Conservation (phyloP, 2,888 invertebrate genomes). For the Elmis aenea region DNA sequence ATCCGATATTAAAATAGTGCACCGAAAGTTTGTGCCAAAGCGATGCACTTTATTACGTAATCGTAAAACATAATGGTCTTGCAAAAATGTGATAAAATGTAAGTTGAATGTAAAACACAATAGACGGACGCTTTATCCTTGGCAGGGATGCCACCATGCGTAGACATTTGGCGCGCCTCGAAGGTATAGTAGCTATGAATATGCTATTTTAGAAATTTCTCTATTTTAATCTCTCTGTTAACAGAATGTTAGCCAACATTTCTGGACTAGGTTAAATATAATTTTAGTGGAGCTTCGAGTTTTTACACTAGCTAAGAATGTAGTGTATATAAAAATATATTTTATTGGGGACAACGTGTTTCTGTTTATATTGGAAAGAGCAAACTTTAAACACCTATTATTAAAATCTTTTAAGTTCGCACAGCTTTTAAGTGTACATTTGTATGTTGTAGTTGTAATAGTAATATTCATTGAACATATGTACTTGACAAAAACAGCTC, state of each 20-base stretch:
- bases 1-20: too few relatives aligned
- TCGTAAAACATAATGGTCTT: slow-evolving; percentile 9
- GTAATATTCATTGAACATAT: too few relatives aligned
- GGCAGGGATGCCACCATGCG: slow-evolving; percentile 5
- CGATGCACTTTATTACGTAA: background rate
- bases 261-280: slow-evolving; percentile 4
- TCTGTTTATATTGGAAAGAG: too few relatives aligned
- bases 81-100: slow-evolving; percentile 6
- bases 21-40: slow-evolving; percentile 4
- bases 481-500: too few relatives aligned
- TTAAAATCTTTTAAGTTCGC: too few relatives aligned
- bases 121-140: slow-evolving; percentile 5
- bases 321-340: too few relatives aligned
- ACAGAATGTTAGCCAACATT: slow-evolving; percentile 6
- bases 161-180: slow-evolving; percentile 6
- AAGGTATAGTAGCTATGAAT: slow-evolving; percentile 6
- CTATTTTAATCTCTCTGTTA: slow-evolving; percentile 7
- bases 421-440: too few relatives aligned
- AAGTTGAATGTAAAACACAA: slow-evolving; percentile 5
- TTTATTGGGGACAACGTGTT: too few relatives aligned
- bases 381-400: too few relatives aligned
- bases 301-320: too few relatives aligned
- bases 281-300: too few relatives aligned
- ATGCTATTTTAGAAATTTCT: slow-evolving; percentile 9
- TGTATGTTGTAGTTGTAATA: too few relatives aligned